Evolutionary conservation across 2,113 vertebrate genomes (phyloP), one percentile per base, ranked within the genome.

Genomic region (Callopanchax toddi): DNA sequence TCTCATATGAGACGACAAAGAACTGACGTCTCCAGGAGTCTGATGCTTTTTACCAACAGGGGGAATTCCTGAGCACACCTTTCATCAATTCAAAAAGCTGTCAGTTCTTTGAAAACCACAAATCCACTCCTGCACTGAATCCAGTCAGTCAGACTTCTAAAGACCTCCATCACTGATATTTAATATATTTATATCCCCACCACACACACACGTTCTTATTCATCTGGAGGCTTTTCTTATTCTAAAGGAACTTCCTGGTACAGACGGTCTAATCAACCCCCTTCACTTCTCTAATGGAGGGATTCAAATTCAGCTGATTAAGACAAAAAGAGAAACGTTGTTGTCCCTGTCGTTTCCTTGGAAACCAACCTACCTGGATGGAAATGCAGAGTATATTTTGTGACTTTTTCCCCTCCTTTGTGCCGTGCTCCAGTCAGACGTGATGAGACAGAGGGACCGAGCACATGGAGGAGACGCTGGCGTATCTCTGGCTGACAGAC

Each of bases 251-350:
- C 44, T 54, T 37, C 34, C 34, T 40, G 70, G 60, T 50, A 22
- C 65, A 50, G 53, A 23, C 66, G 36, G 51, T 54, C 45, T 50
- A 65, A 78, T 79, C 64, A 72, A 61, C 64, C 45, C 20, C 55
- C 53, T 55, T 48, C 26, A n/a, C 66, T 69, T 76, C 66, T 79
- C 49, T 59, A 74, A 70, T 74, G 37, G 39, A 49, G 25, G 40
- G 74, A 80, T 86, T 81, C 57, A 69, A 51, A 85, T 74, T 76
- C 58, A 72, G 60, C 68, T 76, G 76, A 86, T 84, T 84, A 40
- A 50, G 60, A 74, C 42, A 43, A 48, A 57, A 56, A 48, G n/a
- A 56, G 22, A 43, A 56, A 63, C n/a, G 59, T 32, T 21, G 50
- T 61, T 75, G 62, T 80, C 58, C 84, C 60, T 39, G 60, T 79